Base-by-base conservation (phyloP, 2,888 invertebrate species). In the Morpho achilles region DNA sequence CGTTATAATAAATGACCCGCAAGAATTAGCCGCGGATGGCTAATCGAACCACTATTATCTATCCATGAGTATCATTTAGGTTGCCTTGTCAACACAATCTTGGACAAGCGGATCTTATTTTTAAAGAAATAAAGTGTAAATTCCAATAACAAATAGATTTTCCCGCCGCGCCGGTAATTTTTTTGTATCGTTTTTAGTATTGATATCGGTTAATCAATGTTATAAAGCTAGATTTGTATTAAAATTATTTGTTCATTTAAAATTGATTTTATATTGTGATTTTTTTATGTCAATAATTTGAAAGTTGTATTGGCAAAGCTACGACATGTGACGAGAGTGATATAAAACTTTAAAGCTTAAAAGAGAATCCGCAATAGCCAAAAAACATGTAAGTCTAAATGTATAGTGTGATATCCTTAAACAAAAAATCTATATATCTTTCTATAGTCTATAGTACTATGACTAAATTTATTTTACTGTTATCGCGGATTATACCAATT, bases 1-100 rank as follows among this genome's bases (percentile, higher is more conserved):
- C 65, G 67, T 69, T 69, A 68, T 75, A 69, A 73, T 66, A 77
- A 76, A 77, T 70, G 75, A 73, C 68, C 68, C 65, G 68, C 65
- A 67, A 58, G 69, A 70, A 76, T 75, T 76, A 75, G 67, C 70
- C 61, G 62, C 64, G 50, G 52, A 60, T 58, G 57, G 39, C 55
- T 58, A 55, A 58, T 58, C 61, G 59, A 61, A 56, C 51, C 46
- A 40, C 56, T 50, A 58, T 57, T 61, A 61, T 61, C 60, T 61
- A 48, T 53, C 53, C 43, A 43, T 54, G 54, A 55, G 44, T 55
- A 55, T 50, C 49, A 55, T 55, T 55, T 50, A 55, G 55, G 9
- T 39, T 43, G 49, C 49, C 50, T 44, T 44, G 49, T 50, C 49
- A 55, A 55, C 48, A 42, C 40, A 7, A 41, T 41, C 16, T 22